Percentiles rank a stretch among this genome's conserved stretches.
Conservation (phyloP, 2,113 vertebrate genomes). For the human region DNA sequence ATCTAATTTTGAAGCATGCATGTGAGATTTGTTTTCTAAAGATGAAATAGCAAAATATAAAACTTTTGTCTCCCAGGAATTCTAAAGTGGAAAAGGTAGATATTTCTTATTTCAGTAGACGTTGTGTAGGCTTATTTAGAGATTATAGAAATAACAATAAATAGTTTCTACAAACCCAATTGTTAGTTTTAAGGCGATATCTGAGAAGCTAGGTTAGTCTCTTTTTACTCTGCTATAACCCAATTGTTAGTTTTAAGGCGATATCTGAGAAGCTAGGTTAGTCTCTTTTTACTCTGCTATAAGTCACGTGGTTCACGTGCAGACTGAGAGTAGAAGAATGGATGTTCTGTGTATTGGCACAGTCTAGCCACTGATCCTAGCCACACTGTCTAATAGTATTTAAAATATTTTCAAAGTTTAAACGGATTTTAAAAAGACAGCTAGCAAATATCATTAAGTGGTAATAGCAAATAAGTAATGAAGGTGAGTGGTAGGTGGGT, state of each 20-base stretch:
- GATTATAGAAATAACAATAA: neutral
- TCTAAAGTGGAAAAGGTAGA: neutral
- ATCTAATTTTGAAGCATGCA: constrained; percentile 19
- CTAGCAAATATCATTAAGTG: constrained; percentile 45
- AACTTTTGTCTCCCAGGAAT: constrained; percentile 40
- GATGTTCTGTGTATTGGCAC: constrained; percentile 67
- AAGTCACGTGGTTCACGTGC: constrained; percentile 42
- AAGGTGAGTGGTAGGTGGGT: neutral
- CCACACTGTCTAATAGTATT: constrained; percentile 60
- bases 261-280: neutral
- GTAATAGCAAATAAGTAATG: constrained; percentile 46
- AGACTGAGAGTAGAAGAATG: constrained; percentile 64
- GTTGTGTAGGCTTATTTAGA: constrained; percentile 11
- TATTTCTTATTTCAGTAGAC: neutral
- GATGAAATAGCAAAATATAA: constrained; percentile 19
- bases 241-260: constrained; percentile 1
- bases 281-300: neutral
- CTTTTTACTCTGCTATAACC: no score
- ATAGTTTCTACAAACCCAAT: neutral
- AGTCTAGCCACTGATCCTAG: constrained; percentile 57
- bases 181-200: constrained; percentile 8
- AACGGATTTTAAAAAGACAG: neutral
- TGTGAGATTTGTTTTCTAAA: neutral
- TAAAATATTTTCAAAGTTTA: constrained; percentile 66
- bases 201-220: constrained; percentile 27